A percentile compares a stretch with the other conserved stretches of the same genome.
These are phyloP conservation scores for Drosophila ogumai DNA, from an alignment of 1,140 invertebrate genomes.

Conservation along the genomic window DNA sequence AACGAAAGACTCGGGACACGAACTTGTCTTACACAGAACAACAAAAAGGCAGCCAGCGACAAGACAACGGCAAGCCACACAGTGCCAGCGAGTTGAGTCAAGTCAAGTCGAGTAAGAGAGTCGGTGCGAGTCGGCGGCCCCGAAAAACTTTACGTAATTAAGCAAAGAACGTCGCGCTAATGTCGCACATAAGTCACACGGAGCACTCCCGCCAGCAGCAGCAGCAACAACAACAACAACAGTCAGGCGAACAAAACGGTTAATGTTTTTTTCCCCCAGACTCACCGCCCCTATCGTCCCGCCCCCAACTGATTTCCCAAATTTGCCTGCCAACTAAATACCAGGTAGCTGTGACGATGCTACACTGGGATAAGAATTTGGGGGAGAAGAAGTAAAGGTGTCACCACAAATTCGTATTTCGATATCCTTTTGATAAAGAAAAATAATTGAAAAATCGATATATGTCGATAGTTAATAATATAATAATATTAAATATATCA, in stretches of 20 bases:
- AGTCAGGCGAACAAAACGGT: slow-evolving; percentile 68
- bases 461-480: too few species aligned
- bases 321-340: slow-evolving; percentile 77
- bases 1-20: slow-evolving; percentile 77
- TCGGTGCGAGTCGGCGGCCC: slow-evolving; percentile 26
- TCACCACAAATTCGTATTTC: too few species aligned
- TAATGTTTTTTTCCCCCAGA: slow-evolving; percentile 61
- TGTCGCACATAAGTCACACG: slow-evolving; percentile 83
- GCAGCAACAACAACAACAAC: slow-evolving; percentile 22
- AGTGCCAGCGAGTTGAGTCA: slow-evolving; percentile 10
- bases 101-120: slow-evolving; percentile 20
- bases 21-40: slow-evolving; percentile 76
- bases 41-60: slow-evolving; percentile 46
- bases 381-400: neutral
- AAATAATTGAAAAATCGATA: too few species aligned
- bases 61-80: slow-evolving; percentile 12
- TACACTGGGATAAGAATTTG: slow-evolving; percentile 3
- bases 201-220: slow-evolving; percentile 48
- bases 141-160: slow-evolving; percentile 81
- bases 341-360: slow-evolving; percentile 53
- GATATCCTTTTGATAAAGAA: neutral
- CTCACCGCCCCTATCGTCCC: slow-evolving; percentile 4
- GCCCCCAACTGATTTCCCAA: slow-evolving; percentile 45
- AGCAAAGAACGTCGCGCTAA: slow-evolving; percentile 81
- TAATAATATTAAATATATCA: too few species aligned